Percentiles rank a stretch among this genome's conserved stretches.
Conservation (phyloP, 2,797 vertebrate genomes). For the Sarcoramphus papa region DNA sequence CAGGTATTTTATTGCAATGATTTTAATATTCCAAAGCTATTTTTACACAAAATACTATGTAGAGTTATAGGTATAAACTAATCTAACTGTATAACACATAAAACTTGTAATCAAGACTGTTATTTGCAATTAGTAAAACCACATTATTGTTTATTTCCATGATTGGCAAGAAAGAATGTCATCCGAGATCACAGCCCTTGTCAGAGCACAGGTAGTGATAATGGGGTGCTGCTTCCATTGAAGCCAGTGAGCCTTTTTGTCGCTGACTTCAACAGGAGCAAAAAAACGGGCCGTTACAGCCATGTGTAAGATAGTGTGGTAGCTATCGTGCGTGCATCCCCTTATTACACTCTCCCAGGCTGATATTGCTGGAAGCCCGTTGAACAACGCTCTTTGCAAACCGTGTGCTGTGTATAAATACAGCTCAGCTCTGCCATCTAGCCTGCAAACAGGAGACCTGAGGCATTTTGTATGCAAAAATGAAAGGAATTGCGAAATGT, state of each 20-base stretch:
- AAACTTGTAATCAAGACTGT: constrained; percentile 71
- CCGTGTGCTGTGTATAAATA: accelerated
- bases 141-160: constrained; percentile 62
- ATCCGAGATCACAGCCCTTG: background rate
- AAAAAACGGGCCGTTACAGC: background rate
- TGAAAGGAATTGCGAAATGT: background rate
- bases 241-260: background rate
- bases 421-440: constrained; percentile 31
- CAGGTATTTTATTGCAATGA: constrained; percentile 83
- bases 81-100: constrained; percentile 73
- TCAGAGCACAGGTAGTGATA: background rate
- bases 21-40: constrained; percentile 84
- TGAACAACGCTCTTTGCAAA: background rate
- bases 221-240: background rate
- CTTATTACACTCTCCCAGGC: background rate
- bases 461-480: background rate
- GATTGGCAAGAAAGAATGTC: constrained; percentile 72
- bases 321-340: accelerated
- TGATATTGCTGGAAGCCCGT: background rate
- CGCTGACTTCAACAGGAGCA: background rate
- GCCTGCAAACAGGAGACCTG: background rate
- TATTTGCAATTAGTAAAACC: constrained; percentile 71
- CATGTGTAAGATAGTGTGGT: accelerated
- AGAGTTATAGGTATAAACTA: constrained; percentile 78
- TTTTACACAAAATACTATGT: constrained; percentile 82